Conservation (phyloP, 2,797 vertebrate genomes). For the Nannoperca australis region DNA sequence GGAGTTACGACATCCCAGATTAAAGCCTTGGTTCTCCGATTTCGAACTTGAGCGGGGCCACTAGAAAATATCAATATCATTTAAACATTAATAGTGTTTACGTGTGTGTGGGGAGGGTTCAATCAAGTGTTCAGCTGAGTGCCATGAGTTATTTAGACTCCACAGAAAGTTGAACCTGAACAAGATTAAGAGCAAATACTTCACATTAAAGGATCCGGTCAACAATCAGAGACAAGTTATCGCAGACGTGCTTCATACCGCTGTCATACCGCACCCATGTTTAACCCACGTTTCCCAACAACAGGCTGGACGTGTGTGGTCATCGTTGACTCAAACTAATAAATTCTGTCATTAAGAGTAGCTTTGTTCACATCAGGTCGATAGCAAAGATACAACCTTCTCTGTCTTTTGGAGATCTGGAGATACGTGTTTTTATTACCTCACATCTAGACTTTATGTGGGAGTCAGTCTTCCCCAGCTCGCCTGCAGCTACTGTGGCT, state of each 20-base stretch:
- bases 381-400: not conserved
- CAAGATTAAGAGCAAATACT: not conserved
- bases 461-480: not conserved
- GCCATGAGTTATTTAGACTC: not conserved
- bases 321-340: not conserved
- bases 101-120: too few species aligned
- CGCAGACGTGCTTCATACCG: not conserved
- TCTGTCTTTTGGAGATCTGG: not conserved
- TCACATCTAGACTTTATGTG: constrained; percentile 3
- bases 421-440: not conserved
- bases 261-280: not conserved
- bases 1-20: constrained; percentile 23
- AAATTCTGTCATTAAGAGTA: not conserved
- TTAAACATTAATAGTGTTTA: constrained; percentile 48
- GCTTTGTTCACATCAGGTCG: not conserved
- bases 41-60: constrained; percentile 7
- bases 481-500: not conserved
- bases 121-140: not conserved
- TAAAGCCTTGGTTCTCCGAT: constrained; percentile 13
- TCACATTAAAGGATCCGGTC: not conserved
- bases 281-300: not conserved
- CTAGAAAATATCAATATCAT: constrained; percentile 32
- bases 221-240: not conserved
- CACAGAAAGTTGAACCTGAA: not conserved
- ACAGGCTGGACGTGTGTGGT: not conserved